phyloP scores from a whole-genome alignment of 2,113 vertebrate species.

The Helogale parvula region DNA sequence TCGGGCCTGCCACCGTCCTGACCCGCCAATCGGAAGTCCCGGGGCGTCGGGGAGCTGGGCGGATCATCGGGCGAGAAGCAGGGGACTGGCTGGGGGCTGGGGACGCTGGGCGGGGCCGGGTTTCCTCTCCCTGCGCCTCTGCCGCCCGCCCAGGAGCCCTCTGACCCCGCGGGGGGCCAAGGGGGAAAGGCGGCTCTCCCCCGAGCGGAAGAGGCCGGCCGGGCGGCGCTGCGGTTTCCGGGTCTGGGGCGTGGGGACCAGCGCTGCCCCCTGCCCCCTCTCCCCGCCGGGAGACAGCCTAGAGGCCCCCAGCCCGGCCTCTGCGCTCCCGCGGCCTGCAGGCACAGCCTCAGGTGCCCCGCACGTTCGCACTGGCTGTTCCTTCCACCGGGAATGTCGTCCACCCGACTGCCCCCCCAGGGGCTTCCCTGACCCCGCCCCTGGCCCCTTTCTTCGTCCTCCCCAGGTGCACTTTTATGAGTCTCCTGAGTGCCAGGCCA shows the following conservation, averaged over 20 bases:
- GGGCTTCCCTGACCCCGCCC: no score
- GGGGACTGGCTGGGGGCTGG: no score
- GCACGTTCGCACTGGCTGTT: not conserved
- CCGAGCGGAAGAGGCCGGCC: not conserved
- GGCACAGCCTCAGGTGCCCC: not conserved
- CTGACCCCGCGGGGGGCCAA: not conserved
- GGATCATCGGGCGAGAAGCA: accelerated
- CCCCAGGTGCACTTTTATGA: not conserved
- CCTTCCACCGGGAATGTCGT: not conserved
- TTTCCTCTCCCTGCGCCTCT: not conserved
- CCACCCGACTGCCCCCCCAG: not conserved
- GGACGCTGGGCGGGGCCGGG: no score
- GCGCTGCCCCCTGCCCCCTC: no score
- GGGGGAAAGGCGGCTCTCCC: not conserved
- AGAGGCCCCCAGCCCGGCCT: not conserved
- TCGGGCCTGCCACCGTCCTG: not conserved
- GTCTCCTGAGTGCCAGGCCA: not conserved
- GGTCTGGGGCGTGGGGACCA: not conserved
- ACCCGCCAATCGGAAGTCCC: not conserved
- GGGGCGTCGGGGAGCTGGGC: not conserved
- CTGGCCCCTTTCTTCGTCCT: no score
- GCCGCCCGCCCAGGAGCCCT: accelerated
- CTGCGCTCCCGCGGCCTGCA: not conserved
- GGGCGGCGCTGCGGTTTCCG: not conserved
- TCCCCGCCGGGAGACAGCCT: no score